Evolutionary conservation across 2,797 vertebrate genomes (phyloP).

Genomic region (Thaleichthys pacificus): DNA sequence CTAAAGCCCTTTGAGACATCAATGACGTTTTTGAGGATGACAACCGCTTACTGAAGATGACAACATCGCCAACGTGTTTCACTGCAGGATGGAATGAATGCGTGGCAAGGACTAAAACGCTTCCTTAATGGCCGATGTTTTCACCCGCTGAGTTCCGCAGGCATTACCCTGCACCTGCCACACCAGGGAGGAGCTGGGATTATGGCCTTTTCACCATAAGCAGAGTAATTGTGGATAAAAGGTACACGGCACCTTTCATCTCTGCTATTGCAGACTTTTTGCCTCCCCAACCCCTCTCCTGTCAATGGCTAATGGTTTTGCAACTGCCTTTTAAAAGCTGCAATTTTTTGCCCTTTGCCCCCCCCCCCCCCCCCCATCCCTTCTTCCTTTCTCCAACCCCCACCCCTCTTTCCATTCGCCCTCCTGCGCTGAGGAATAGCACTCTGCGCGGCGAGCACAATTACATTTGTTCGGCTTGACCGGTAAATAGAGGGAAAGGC

Average conservation of each 20-base stretch:
- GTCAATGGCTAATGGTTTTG: conserved; percentile 63
- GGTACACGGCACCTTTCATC: conserved; percentile 47
- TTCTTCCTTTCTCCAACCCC: conserved; percentile 5
- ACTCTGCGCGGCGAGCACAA: conserved; percentile 58
- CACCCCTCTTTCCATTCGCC: conserved; percentile 28
- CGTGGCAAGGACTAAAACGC: no score
- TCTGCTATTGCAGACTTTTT: conserved; percentile 37
- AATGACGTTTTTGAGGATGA: no score
- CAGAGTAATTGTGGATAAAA: conserved; percentile 16
- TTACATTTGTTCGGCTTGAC: conserved; percentile 62
- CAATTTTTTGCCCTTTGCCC: conserved; percentile 48
- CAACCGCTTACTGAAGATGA: no score
- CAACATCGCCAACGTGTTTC: neutral
- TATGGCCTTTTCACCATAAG: conserved; percentile 8
- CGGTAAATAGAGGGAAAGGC: conserved; percentile 47
- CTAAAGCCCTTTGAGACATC: no score
- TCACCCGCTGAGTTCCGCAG: neutral
- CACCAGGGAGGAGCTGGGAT: neutral
- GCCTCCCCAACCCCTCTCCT: conserved; percentile 30
- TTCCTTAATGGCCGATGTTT: neutral
- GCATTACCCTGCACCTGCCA: no score
- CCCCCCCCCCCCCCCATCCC: conserved; percentile 1
- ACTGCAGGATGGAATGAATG: no score
- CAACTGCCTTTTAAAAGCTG: conserved; percentile 68
- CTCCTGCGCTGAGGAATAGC: conserved; percentile 43